Evolutionary conservation across 2,797 vertebrate genomes (phyloP).

Genomic region (Danio albolineatus): DNA sequence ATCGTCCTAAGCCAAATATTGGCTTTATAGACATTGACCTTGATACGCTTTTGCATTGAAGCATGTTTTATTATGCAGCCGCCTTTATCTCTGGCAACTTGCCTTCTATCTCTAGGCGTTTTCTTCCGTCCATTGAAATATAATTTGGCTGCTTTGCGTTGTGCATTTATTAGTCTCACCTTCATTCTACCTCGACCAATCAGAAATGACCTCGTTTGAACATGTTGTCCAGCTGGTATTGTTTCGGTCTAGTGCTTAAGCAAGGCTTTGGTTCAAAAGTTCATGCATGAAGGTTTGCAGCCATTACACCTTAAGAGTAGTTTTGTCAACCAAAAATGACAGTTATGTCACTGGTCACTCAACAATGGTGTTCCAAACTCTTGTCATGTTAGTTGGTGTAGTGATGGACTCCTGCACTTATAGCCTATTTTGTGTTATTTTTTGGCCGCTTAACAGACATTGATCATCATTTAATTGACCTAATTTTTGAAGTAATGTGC

Average conservation of each 20-base stretch:
- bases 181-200: background rate
- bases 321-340: background rate
- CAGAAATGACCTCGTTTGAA: background rate
- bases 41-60: background rate
- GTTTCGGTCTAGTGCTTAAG: background rate
- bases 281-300: background rate
- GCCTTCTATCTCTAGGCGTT: background rate
- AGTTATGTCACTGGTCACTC: background rate
- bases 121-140: background rate
- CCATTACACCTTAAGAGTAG: background rate
- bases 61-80: background rate
- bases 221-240: constrained; percentile 6
- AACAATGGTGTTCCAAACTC: too few relatives aligned
- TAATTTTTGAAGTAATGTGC: too few relatives aligned
- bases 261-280: background rate
- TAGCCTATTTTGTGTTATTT: background rate
- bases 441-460: background rate
- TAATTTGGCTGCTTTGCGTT: background rate
- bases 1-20: background rate
- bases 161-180: constrained; percentile 9
- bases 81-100: background rate
- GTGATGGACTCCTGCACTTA: too few relatives aligned
- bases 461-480: background rate
- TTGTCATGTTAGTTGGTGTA: background rate
- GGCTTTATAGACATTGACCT: background rate